These are phyloP conservation scores for Mactromeris polynyma DNA, from an alignment of 2,888 invertebrate genomes.

Conservation along the genomic window DNA sequence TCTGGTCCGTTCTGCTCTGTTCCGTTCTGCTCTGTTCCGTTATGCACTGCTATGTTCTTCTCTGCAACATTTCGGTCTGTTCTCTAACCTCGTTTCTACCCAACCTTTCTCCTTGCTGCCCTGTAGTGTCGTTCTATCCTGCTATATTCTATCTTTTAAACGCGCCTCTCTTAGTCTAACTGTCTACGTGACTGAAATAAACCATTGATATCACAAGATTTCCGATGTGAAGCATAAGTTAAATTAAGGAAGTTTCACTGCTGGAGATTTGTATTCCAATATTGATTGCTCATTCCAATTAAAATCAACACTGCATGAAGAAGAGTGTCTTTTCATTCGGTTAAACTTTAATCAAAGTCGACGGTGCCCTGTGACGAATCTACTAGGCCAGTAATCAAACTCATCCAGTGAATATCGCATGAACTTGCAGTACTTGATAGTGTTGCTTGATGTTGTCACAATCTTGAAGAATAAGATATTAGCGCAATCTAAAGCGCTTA, in stretches of 20 bases:
- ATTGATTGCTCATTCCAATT: neutral
- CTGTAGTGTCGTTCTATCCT: no score
- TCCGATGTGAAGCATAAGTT: neutral
- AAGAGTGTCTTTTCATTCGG: neutral
- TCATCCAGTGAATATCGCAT: neutral
- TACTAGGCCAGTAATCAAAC: neutral
- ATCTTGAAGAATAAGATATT: no score
- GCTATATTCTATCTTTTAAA: no score
- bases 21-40: no score
- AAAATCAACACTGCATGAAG: neutral
- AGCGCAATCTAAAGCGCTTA: no score
- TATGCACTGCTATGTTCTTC: no score
- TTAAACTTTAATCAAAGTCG: neutral
- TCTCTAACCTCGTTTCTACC: no score
- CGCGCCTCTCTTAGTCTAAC: no score
- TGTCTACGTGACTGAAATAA: no score
- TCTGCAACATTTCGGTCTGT: no score
- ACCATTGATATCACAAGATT: neutral
- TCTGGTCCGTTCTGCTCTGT: neutral
- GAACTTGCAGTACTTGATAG: neutral
- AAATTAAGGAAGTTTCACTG: neutral
- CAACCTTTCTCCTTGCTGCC: no score
- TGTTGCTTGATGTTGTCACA: neutral
- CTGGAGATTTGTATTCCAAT: neutral
- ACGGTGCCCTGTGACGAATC: neutral